Percentiles rank a stretch among this genome's conserved stretches.
Conservation (phyloP, 2,888 invertebrate species). For the Craniophora ligustri region DNA sequence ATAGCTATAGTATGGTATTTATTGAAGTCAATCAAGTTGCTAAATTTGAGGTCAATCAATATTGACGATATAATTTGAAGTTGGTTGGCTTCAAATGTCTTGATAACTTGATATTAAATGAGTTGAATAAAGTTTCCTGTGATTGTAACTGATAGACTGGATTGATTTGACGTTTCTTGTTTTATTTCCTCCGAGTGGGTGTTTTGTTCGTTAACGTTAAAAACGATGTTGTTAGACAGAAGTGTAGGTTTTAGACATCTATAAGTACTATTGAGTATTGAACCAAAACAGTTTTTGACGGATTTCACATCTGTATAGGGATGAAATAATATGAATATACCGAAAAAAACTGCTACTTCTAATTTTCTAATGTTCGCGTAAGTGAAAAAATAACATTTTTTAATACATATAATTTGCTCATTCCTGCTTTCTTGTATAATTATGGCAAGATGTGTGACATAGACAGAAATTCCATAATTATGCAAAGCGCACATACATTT, state of each 20-base stretch:
- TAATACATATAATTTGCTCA: not conserved
- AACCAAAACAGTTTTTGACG: no score
- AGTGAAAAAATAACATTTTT: not conserved
- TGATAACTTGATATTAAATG: conserved; percentile 12
- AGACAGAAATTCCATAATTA: not conserved
- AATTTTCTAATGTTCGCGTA: conserved; percentile 7
- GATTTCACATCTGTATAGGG: no score
- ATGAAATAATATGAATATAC: no score
- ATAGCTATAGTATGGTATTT: no score
- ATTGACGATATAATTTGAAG: not conserved
- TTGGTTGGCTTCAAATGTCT: conserved; percentile 10
- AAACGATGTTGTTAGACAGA: no score
- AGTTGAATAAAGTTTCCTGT: conserved; percentile 2
- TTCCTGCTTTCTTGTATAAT: no score
- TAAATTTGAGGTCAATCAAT: conserved; percentile 3
- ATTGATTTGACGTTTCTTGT: conserved; percentile 8
- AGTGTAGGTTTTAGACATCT: no score
- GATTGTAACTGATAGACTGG: conserved; percentile 11
- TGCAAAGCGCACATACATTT: not conserved
- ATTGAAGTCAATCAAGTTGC: not conserved
- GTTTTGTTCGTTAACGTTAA: no score
- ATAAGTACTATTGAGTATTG: no score
- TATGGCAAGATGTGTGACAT: no score
- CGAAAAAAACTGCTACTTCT: no score
- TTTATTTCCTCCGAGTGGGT: not conserved